phyloP scores from a whole-genome alignment of 2,888 invertebrate genomes.

The Atherix ibis region DNA sequence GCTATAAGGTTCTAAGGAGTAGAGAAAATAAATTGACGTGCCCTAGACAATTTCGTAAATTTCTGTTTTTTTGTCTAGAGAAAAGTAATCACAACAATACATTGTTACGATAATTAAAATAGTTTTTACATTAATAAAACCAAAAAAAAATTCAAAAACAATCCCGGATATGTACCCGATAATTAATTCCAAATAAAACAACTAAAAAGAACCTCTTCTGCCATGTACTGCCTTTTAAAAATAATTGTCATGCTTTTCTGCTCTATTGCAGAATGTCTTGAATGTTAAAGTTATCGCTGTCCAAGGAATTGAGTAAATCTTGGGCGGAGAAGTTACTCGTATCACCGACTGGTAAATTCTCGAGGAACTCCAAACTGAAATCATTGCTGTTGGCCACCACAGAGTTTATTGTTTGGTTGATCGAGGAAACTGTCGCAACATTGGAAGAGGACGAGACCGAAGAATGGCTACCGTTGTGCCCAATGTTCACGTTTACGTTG shows the following conservation, averaged over 20 bases:
- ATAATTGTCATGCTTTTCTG: neutral
- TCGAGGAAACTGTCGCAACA: conserved; percentile 12
- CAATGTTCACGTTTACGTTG: conserved; percentile 7
- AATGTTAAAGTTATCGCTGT: conserved; percentile 55
- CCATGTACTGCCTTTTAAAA: too few relatives aligned
- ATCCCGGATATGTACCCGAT: too few relatives aligned
- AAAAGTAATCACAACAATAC: too few relatives aligned
- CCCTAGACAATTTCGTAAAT: too few relatives aligned
- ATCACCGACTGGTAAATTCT: conserved; percentile 62
- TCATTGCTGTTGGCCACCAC: conserved; percentile 37
- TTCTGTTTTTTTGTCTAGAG: too few relatives aligned
- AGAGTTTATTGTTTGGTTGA: conserved; percentile 30
- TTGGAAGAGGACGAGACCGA: conserved; percentile 18
- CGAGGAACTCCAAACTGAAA: conserved; percentile 73
- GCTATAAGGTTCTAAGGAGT: too few relatives aligned
- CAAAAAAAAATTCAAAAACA: too few relatives aligned
- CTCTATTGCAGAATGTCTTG: conserved; percentile 35
- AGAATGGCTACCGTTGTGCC: conserved; percentile 8
- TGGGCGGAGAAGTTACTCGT: conserved; percentile 63
- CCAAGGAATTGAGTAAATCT: conserved; percentile 69
- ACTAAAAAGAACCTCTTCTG: too few relatives aligned
- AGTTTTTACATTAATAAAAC: too few relatives aligned
- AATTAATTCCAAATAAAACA: neutral
- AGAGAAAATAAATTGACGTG: too few relatives aligned
- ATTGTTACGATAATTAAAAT: too few relatives aligned